Evolutionary conservation across 2,113 vertebrate species (phyloP).

Genomic region (Mormyrus lacerda): DNA sequence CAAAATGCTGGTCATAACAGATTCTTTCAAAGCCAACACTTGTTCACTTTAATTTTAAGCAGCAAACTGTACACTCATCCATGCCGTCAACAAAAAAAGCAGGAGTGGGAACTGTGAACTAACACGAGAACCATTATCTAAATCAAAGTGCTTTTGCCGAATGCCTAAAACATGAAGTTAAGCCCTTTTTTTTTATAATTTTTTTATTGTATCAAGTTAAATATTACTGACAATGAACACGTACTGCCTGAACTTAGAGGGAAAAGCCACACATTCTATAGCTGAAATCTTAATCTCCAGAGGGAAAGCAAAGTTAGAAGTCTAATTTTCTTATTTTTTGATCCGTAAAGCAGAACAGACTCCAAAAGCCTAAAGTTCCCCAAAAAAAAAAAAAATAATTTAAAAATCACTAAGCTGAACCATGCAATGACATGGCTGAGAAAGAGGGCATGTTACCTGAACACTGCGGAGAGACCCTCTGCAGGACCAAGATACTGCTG

Average conservation of each 20-base stretch:
- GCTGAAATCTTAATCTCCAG: background rate
- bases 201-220: background rate
- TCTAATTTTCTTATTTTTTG: background rate
- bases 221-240: background rate
- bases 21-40: background rate
- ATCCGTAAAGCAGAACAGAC: background rate
- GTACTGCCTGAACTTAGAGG: background rate
- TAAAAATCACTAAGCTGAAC: background rate
- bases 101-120: background rate
- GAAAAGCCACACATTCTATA: background rate
- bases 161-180: background rate
- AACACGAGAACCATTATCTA: background rate
- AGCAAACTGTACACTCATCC: background rate
- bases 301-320: background rate
- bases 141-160: background rate
- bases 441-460: background rate
- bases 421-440: background rate
- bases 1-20: conserved; percentile 2
- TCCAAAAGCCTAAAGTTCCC: background rate
- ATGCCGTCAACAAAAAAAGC: background rate
- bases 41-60: background rate
- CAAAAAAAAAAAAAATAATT: no score
- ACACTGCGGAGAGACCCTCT: background rate
- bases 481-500: background rate
- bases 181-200: no score